A percentile compares a stretch with the other conserved stretches of the same genome.
Conservation (phyloP, 2,113 vertebrate genomes). For the Potamarius usumacintae region DNA sequence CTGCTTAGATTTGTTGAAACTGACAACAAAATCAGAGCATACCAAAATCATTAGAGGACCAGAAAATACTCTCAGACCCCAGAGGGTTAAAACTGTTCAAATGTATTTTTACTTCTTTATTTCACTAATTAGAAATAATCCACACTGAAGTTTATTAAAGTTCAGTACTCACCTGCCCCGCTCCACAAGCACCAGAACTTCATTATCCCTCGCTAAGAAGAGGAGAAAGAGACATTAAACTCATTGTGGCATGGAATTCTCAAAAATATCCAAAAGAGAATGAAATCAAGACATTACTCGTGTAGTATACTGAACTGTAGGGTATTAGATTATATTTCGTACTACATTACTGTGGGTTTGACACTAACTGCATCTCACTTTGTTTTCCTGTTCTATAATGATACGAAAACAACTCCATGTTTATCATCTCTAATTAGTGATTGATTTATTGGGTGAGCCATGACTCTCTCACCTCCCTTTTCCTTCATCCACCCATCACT, state of each 20-base stretch:
- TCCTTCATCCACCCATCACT: constrained; percentile 2
- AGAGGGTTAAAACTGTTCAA: background rate
- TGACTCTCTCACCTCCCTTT: background rate
- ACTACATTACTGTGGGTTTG: background rate
- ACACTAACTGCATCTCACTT: background rate
- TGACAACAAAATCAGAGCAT: too few species aligned
- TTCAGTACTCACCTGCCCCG: constrained; percentile 79
- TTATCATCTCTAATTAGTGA: constrained; percentile 18
- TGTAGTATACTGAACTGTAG: background rate
- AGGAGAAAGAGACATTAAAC: background rate
- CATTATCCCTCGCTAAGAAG: constrained; percentile 69
- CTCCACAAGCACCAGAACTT: constrained; percentile 91
- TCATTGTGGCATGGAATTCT: background rate
- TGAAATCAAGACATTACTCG: background rate
- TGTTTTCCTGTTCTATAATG: background rate
- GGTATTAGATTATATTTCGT: background rate
- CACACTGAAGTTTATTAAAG: background rate
- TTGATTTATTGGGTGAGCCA: background rate
- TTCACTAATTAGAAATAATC: background rate
- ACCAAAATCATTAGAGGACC: too few species aligned
- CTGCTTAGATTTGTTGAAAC: too few species aligned
- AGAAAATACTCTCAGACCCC: too few species aligned
- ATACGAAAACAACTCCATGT: background rate
- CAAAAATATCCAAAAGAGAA: background rate
- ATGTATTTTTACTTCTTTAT: background rate